phyloP scores from a whole-genome alignment of 2,113 vertebrate genomes.

The Zosterops japonicus region DNA sequence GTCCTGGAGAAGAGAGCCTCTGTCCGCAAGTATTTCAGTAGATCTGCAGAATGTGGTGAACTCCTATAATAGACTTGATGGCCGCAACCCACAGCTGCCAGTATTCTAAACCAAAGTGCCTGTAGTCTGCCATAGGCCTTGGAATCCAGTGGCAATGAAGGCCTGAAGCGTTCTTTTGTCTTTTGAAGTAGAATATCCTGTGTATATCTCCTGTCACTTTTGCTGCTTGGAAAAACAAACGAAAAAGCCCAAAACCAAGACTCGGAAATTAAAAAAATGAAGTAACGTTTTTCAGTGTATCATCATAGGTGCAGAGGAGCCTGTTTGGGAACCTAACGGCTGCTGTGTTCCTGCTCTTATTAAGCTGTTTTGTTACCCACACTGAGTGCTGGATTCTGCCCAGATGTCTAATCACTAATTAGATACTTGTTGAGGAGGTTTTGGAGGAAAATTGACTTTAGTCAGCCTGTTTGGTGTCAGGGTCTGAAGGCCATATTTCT shows the following conservation, averaged over 20 bases:
- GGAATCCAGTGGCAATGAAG: neutral
- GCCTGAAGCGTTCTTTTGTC: neutral
- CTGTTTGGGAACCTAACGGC: neutral
- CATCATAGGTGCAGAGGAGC: neutral
- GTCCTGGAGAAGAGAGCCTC: conserved; percentile 17
- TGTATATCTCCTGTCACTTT: neutral
- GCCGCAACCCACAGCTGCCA: conserved; percentile 19
- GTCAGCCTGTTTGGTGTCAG: neutral
- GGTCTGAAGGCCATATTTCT: neutral
- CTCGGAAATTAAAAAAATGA: neutral
- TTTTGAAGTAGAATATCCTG: neutral
- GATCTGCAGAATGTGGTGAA: conserved; percentile 53
- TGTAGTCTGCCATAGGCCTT: neutral
- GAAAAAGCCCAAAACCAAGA: neutral
- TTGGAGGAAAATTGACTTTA: neutral
- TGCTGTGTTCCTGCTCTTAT: neutral
- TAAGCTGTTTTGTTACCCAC: neutral
- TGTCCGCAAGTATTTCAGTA: conserved; percentile 52
- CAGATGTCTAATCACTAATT: neutral
- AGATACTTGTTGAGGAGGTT: neutral
- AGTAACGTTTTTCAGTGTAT: neutral
- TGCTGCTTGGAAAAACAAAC: neutral
- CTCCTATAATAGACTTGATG: conserved; percentile 39
- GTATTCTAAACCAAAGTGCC: conserved; percentile 7
- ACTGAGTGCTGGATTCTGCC: neutral